Evolutionary conservation across 2,113 vertebrate species (phyloP), one percentile per base, ranked within the genome.

Genomic region (Menidia beryllina): DNA sequence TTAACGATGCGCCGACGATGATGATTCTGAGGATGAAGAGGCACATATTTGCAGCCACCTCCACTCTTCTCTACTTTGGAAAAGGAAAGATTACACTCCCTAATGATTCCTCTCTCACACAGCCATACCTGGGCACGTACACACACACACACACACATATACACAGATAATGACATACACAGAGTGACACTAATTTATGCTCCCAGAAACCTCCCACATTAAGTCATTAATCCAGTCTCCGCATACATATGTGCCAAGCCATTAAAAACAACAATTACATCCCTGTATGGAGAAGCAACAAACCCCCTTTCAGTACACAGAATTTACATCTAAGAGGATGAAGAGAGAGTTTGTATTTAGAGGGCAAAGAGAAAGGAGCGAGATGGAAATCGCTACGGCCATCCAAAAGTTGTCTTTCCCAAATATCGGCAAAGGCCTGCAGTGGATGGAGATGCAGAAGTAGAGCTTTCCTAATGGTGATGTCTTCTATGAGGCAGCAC

Each of bases 281-380:
- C 54, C 67, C 51, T 52, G 55, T 53, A 5, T 38, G 41, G 27
- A 63, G 65, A 61, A 62, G 38, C 55, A 60, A 54, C 2, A 11
- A 26, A 27, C 21, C 48, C 54, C 43, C n/a, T n/a, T 62, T 54
- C 5, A 72, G 47, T 48, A 85, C 17, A 7, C 25, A 54, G 45
- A 51, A 59, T 63, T 58, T 47, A 27, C 55, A n/a, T 13, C 27
- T 25, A n/a, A 60, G 41, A 23, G 62, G 45, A 78, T 19, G 30
- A 72, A 25, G 54, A 24, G 77, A 66, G 56, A 54, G 63, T 57
- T 56, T 34, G 41, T 71, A 39, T 67, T 69, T 41, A 64, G 66
- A 69, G 39, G 75, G 62, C 71, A 84, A 72, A 86, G 68, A 85
- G 73, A 85, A 73, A 34, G 36, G 61, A 88, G 68, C 72, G 66